Evolutionary conservation across 1,140 invertebrate species (phyloP).

Genomic region (Drosophila ficusphila): DNA sequence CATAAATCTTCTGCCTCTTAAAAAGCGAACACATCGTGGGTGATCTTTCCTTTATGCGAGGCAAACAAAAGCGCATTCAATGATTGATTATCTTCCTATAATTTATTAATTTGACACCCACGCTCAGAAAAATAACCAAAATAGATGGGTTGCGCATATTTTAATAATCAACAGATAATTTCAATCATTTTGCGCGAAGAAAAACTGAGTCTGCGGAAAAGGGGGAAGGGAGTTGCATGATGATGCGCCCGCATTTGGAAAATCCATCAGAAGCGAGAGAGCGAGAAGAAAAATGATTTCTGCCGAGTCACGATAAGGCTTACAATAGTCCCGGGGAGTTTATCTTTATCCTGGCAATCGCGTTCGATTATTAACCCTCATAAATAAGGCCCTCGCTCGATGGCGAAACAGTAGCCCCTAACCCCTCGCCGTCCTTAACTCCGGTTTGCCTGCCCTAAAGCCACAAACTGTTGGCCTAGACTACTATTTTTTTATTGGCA

Average conservation of each 20-base stretch:
- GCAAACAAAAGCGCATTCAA: constrained; percentile 42
- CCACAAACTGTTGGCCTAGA: constrained; percentile 13
- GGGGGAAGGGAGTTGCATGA: constrained; percentile 19
- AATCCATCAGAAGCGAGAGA: constrained; percentile 9
- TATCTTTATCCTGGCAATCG: constrained; percentile 74
- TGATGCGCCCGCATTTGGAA: constrained; percentile 50
- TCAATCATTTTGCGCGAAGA: constrained; percentile 24
- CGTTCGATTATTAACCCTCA: constrained; percentile 79
- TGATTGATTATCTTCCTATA: constrained; percentile 67
- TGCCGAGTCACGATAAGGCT: constrained; percentile 70
- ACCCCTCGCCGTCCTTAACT: constrained; percentile 24
- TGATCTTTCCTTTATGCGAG: constrained; percentile 29
- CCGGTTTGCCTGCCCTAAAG: no score
- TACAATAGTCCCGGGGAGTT: constrained; percentile 29
- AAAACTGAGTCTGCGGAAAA: not conserved
- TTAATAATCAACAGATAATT: constrained; percentile 69
- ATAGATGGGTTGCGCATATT: constrained; percentile 46
- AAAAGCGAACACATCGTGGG: constrained; percentile 15
- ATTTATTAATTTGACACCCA: constrained; percentile 64
- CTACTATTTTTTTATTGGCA: constrained; percentile 66
- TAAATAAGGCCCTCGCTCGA: constrained; percentile 53
- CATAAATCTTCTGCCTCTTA: constrained; percentile 36
- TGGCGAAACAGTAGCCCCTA: constrained; percentile 50
- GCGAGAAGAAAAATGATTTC: constrained; percentile 23
- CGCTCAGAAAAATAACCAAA: constrained; percentile 21